Evolutionary conservation across 1,140 invertebrate species (phyloP), one percentile per base, ranked within the genome.

Genomic region (Drosophila burlai): DNA sequence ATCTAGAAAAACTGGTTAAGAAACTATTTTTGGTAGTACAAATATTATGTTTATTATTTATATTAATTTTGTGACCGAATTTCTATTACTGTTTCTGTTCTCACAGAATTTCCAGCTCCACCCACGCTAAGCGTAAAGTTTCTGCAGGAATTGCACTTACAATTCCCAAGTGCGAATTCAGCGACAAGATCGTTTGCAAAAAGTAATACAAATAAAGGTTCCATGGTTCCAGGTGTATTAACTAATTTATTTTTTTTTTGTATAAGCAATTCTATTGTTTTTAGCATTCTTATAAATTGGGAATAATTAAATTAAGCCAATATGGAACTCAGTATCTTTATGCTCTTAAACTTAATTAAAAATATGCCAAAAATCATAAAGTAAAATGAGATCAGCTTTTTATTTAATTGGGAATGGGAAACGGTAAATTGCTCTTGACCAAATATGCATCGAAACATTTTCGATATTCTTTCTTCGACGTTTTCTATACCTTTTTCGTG

Each of bases 351-450:
- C 31, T 38, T 38, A 15, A 55, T 55, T 24, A 38, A 55, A 24
- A 55, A 24, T 34, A 21, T 21, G 4, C 8, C 4, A 0, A 54
- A 54, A 54, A 34, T 21, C 50, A 24, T 55, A 24, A 52, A 50
- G 6, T 50, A 6, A 34, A 62, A 55, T 29, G 8, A 38, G 47
- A 29, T 40, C 34, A 57, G n/a, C 24, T 40, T 49, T 9, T 13
- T 16, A 24, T 47, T 49, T 31, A 60, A 60, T 49, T 21, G 15
- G 18, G 3, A 21, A 63, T 38, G 9, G 61, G 15, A 40, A 64
- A 64, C 61, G 24, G 61, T 31, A 57, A 58, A 38, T 62, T 34
- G 40, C 49, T 64, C 18, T 36, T 40, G 29, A 63, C 42, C 11
- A 47, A 47, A 49, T 40, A 63, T 49, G 36, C 11, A 18, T 57